phyloP scores from a whole-genome alignment of 2,797 vertebrate species.

The Garrulus glandarius region DNA sequence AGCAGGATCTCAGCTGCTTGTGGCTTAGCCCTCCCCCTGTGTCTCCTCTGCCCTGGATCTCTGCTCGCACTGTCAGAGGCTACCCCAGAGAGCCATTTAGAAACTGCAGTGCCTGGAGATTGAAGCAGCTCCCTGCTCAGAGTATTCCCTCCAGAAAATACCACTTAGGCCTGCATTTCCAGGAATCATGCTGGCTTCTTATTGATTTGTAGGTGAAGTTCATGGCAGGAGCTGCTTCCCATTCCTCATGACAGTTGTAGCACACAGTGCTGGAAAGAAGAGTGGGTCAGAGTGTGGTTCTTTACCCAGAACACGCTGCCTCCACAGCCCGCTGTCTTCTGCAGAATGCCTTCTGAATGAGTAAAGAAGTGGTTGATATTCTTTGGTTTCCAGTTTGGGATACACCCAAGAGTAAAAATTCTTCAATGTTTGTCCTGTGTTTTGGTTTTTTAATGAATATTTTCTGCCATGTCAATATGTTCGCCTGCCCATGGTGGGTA shows the following conservation, averaged over 20 bases:
- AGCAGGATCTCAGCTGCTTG: background rate
- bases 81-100: background rate
- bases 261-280: background rate
- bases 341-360: background rate
- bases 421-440: background rate
- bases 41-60: background rate
- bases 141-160: background rate
- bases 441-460: rapidly evolving
- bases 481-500: background rate
- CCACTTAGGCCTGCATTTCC: background rate
- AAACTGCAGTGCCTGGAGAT: background rate
- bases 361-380: background rate
- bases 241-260: background rate
- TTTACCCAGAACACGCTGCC: background rate
- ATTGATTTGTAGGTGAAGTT: background rate
- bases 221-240: background rate
- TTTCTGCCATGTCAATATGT: rapidly evolving
- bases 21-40: background rate
- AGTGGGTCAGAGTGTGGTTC: rapidly evolving
- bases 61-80: background rate
- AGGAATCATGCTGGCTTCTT: background rate
- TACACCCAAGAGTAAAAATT: background rate
- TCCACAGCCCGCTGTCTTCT: background rate
- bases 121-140: background rate
- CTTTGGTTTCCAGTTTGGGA: background rate